phyloP scores from a whole-genome alignment of 2,888 invertebrate species.

The Pasiphila rectangulata region DNA sequence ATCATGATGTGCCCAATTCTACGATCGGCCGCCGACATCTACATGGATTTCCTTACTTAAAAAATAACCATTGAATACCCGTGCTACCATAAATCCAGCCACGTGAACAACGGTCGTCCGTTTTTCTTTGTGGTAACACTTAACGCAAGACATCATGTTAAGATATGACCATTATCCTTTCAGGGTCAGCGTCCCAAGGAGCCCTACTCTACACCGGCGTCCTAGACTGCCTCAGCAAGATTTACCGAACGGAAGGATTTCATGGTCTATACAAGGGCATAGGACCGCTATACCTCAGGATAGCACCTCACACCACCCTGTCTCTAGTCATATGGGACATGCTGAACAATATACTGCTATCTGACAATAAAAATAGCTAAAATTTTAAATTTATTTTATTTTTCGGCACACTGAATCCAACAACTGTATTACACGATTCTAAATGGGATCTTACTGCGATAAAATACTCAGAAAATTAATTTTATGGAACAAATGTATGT shows the following conservation, averaged over 20 bases:
- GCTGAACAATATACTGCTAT: conserved; percentile 57
- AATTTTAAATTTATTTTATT: conserved; percentile 8
- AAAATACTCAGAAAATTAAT: no score
- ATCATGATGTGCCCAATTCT: no score
- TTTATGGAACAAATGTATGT: no score
- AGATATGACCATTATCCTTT: no score
- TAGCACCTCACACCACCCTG: conserved; percentile 89
- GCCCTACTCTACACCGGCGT: conserved; percentile 86
- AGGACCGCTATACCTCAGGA: conserved; percentile 86
- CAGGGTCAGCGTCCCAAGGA: conserved; percentile 82
- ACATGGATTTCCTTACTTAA: no score
- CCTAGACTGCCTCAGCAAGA: conserved; percentile 88
- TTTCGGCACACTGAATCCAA: background rate
- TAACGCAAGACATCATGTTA: no score
- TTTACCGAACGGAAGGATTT: conserved; percentile 87
- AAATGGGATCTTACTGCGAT: no score
- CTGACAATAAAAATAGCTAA: conserved; percentile 45
- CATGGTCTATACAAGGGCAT: conserved; percentile 90
- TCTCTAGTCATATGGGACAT: conserved; percentile 89
- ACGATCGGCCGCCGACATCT: no score
- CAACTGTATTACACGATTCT: background rate
- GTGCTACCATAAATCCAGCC: no score
- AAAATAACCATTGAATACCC: no score
- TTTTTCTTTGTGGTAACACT: no score
- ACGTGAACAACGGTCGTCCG: no score